Base-by-base conservation (phyloP, 92 coral and sea anemone species). In the Parazoanthus swiftii region DNA sequence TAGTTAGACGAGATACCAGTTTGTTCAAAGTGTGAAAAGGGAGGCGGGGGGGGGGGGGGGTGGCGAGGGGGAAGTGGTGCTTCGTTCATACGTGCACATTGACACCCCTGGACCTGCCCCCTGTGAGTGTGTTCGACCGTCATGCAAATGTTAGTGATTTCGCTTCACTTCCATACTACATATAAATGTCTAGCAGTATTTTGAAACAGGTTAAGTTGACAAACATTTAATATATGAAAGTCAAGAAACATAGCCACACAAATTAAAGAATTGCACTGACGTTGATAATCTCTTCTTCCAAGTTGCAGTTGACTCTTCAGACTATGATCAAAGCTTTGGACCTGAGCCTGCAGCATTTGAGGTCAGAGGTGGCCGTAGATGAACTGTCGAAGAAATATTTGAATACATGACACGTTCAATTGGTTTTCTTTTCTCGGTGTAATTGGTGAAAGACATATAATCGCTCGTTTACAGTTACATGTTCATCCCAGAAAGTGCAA, bases 341-440 rank as follows among this genome's bases (percentile, higher is more conserved):
- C 92, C 25, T 51, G 91, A 88, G 50, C 95, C 98, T 20, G 92
- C 91, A 74, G 92, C 89, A 59, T 91, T 94, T 86, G 91, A 89
- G 11, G 89, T 94, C 63, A 91, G 93, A 89, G 97, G 94, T 51
- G 93, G 92, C 23, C 90, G 85, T 18, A 90, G 98, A 91, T 94
- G 89, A 94, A 43, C 51, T 35, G 50, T 70, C 66, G 16, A 36
- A 16, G 21, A 58, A 54, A 80, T 26, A 35, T 9, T 3, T n/a
- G 44, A 54, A 80, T 14, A 56, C 21, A 6, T n/a, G 68, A 50
- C 80, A 77, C n/a, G 48, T 20, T 77, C 35, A 77, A 21, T 29
- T 44, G 33, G n/a, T 44, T 77, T 4, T 21, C 81, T 6, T 77
- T 63, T 26, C 25, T 20, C 2, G 21, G 25, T 3, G 6, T 3